These are phyloP conservation scores for Bovichtus variegatus DNA, from an alignment of 2,797 vertebrate genomes.

Conservation along the genomic window DNA sequence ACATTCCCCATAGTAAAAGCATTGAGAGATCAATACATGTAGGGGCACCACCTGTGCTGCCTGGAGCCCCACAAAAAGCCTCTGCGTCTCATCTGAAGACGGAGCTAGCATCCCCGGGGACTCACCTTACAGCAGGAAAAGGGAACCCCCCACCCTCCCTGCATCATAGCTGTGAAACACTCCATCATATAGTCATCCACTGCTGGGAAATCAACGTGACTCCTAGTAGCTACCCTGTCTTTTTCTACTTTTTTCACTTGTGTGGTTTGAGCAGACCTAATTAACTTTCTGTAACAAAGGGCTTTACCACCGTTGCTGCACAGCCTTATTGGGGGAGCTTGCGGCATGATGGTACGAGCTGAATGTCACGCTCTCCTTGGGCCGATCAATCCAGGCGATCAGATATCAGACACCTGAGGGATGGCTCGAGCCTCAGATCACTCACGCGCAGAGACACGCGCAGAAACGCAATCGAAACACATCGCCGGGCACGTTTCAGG, in stretches of 20 bases:
- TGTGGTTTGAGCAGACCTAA: constrained; percentile 57
- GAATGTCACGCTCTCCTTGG: constrained; percentile 86
- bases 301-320: constrained; percentile 17
- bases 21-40: constrained; percentile 68
- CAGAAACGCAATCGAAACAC: constrained; percentile 38
- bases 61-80: constrained; percentile 75
- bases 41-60: constrained; percentile 68
- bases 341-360: constrained; percentile 60
- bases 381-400: constrained; percentile 83
- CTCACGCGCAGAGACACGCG: constrained; percentile 33
- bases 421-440: constrained; percentile 66
- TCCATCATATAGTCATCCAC: constrained; percentile 25
- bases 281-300: constrained; percentile 70
- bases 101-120: constrained; percentile 59
- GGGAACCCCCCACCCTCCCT: constrained; percentile 25
- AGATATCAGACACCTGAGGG: constrained; percentile 84
- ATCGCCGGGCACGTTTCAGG: constrained; percentile 4
- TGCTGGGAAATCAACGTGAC: constrained; percentile 56
- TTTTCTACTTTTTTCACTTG: constrained; percentile 6
- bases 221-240: constrained; percentile 24
- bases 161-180: constrained; percentile 37
- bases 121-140: constrained; percentile 40
- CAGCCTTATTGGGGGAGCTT: constrained; percentile 55
- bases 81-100: constrained; percentile 60
- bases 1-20: constrained; percentile 59